phyloP scores from a whole-genome alignment of 2,888 invertebrate species.

The Ariolimax columbianus region DNA sequence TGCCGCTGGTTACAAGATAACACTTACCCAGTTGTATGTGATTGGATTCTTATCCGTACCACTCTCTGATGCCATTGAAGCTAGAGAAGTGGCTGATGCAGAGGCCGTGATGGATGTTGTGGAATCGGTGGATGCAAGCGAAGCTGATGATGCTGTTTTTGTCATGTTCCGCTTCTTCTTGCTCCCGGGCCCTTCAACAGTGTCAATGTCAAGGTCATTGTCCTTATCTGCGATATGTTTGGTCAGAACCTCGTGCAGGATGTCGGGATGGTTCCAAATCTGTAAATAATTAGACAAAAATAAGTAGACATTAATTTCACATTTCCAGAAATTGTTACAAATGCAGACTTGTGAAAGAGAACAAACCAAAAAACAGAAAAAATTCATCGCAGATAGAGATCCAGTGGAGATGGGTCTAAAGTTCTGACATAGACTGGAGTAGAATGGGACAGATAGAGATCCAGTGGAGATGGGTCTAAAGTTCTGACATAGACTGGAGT shows the following conservation, averaged over 20 bases:
- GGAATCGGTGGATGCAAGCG: constrained; percentile 49
- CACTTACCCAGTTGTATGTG: constrained; percentile 70
- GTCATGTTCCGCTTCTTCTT: constrained; percentile 54
- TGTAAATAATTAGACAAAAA: constrained; percentile 56
- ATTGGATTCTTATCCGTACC: constrained; percentile 57
- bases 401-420: no score
- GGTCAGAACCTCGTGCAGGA: constrained; percentile 75
- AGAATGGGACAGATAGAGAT: no score
- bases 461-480: no score
- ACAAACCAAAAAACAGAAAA: no score
- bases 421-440: no score
- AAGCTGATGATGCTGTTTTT: constrained; percentile 49
- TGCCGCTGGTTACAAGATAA: not conserved
- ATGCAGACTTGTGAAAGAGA: no score
- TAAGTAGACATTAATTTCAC: no score
- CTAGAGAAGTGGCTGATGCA: constrained; percentile 50
- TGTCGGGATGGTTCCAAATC: constrained; percentile 81
- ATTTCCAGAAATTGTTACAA: no score
- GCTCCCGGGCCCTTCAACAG: constrained; percentile 61
- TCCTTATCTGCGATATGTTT: constrained; percentile 72
- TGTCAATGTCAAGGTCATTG: constrained; percentile 77
- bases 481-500: no score
- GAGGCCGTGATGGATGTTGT: constrained; percentile 48
- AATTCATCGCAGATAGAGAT: no score
- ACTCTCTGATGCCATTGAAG: constrained; percentile 51